Base-by-base conservation (phyloP, 2,888 invertebrate species). In the Stenodera caucasica region DNA sequence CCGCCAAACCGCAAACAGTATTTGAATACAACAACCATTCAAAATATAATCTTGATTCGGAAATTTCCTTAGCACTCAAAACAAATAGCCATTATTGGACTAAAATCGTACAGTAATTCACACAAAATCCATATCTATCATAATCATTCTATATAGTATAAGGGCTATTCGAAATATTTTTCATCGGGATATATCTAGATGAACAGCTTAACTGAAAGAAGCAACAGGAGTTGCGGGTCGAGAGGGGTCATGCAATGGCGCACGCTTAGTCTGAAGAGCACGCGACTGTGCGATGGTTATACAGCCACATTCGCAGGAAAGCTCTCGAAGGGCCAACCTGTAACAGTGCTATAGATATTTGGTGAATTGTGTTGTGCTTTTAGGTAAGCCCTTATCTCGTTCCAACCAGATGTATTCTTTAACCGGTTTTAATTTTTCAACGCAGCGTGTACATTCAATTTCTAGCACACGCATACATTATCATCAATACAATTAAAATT, bases 211-310 rank as follows among this genome's bases (percentile, higher is more conserved):
- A 79, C 75, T 75, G 76, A 77, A 77, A 78, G 78, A 80, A 79
- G 79, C 78, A 80, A 79, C 78, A 78, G 79, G 78, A 77, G 75
- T 71, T 68, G 79, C 75, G 79, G 78, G 78, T 79, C 77, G 79
- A 79, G 79, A 79, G 81, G 81, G 80, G 81, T 80, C 79, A 81
- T 78, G 81, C 80, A 80, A 81, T 80, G 80, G 80, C 82, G 82
- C 80, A 81, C 80, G 81, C 81, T 73, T 79, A 75, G 77, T 67
- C 75, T 74, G 71, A 75, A 71, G 73, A 77, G 78, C 79, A 78
- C 78, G 79, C 80, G 78, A 75, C 75, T 76, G 77, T 77, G 75
- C 74, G 75, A 73, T 74, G 76, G 75, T 74, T 75, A n/a, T 75
- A 74, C 72, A 69, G 73, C 75, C 76, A 76, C 77, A 77, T 76